These are phyloP conservation scores for Brenthis hecate DNA, from an alignment of 2,888 invertebrate species.

Conservation along the genomic window DNA sequence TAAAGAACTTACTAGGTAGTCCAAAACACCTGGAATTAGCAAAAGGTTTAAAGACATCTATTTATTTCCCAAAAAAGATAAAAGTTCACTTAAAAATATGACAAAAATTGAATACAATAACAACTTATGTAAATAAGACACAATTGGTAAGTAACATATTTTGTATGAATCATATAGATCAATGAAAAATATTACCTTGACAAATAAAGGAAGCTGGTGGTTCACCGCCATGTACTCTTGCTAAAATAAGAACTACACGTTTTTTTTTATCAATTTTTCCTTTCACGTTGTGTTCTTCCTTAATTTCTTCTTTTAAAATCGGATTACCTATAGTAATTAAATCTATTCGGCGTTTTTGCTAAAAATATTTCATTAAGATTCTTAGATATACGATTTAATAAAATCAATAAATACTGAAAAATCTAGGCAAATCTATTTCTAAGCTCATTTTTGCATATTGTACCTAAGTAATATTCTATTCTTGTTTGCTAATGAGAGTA, in stretches of 20 bases:
- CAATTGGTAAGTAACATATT: neutral
- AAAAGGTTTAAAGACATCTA: neutral
- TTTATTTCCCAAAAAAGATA: neutral
- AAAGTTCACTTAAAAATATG: no score
- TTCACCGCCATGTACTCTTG: conserved; percentile 96
- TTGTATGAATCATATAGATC: neutral
- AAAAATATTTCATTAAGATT: conserved; percentile 19
- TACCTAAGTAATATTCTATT: no score
- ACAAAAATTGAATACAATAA: no score
- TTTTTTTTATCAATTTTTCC: conserved; percentile 76
- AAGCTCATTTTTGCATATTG: no score
- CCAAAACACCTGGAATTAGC: conserved; percentile 88
- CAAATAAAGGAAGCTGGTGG: conserved; percentile 96
- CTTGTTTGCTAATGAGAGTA: neutral
- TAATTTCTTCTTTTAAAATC: conserved; percentile 58
- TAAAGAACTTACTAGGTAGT: conserved; percentile 93
- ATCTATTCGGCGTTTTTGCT: conserved; percentile 97
- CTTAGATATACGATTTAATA: no score
- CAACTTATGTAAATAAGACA: no score
- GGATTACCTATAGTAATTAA: conserved; percentile 90
- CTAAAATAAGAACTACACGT: conserved; percentile 91
- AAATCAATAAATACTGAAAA: neutral
- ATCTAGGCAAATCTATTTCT: no score
- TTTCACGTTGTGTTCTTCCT: conserved; percentile 66
- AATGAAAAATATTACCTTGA: conserved; percentile 85